Evolutionary conservation across 2,888 invertebrate genomes (phyloP).

Genomic region (Lycia hirtaria): DNA sequence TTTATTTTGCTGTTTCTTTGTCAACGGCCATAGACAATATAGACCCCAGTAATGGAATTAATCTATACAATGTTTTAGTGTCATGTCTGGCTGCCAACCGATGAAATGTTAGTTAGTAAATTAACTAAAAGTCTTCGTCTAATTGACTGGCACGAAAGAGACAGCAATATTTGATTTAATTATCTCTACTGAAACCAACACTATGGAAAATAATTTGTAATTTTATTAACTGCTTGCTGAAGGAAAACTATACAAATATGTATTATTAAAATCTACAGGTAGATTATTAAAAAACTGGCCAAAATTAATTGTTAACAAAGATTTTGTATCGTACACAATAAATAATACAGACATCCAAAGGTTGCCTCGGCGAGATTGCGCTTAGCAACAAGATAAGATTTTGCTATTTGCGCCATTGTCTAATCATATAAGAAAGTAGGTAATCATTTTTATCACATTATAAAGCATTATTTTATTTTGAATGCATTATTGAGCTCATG

Average conservation of each 20-base stretch:
- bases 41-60: slow-evolving; percentile 1
- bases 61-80: slow-evolving; percentile 37
- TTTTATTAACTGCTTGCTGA: slow-evolving; percentile 7
- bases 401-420: too few species aligned
- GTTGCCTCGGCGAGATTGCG: too few species aligned
- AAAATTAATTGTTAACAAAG: too few species aligned
- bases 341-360: too few species aligned
- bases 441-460: too few species aligned
- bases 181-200: background rate
- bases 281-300: background rate
- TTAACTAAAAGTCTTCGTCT: background rate
- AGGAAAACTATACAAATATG: slow-evolving; percentile 6
- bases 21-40: too few species aligned
- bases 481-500: too few species aligned
- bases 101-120: slow-evolving; percentile 33
- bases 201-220: background rate
- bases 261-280: slow-evolving; percentile 9
- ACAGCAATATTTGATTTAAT: background rate
- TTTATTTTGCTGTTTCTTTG: too few species aligned
- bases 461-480: too few species aligned
- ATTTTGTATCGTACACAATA: too few species aligned
- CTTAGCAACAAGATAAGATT: too few species aligned
- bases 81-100: slow-evolving; percentile 49
- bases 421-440: too few species aligned
- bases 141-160: background rate